Evolutionary conservation across 2,888 invertebrate species (phyloP).

Genomic region (Acrobasis suavella): DNA sequence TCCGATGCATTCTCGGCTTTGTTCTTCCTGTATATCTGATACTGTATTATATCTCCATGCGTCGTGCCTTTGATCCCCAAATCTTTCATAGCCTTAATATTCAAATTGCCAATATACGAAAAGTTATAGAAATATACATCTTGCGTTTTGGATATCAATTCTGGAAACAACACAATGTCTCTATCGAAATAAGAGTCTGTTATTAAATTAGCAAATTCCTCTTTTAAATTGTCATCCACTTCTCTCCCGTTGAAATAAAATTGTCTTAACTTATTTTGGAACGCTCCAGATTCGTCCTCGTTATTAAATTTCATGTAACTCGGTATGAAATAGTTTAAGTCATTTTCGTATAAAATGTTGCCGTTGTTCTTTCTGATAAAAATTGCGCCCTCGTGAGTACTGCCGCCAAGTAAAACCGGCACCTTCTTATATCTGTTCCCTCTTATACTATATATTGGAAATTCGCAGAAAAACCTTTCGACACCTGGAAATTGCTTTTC

Average conservation of each 20-base stretch:
- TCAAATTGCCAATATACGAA: conserved; percentile 58
- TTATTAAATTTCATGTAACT: conserved; percentile 42
- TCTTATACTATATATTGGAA: conserved; percentile 47
- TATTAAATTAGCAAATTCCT: conserved; percentile 51
- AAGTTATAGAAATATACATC: conserved; percentile 56
- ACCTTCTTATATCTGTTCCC: conserved; percentile 51
- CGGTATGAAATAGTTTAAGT: conserved; percentile 59
- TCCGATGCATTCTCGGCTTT: conserved; percentile 49
- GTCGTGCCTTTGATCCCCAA: conserved; percentile 58
- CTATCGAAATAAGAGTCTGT: conserved; percentile 58
- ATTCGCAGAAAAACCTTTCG: conserved; percentile 54
- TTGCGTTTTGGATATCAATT: conserved; percentile 44
- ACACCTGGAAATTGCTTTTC: conserved; percentile 58
- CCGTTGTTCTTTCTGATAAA: conserved; percentile 54
- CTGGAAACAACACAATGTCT: conserved; percentile 50
- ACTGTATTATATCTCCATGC: conserved; percentile 68
- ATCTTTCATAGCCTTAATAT: conserved; percentile 56
- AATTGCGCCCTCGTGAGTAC: conserved; percentile 59
- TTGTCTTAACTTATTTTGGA: conserved; percentile 42
- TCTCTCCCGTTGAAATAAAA: conserved; percentile 55
- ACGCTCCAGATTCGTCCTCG: conserved; percentile 37
- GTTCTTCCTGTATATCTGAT: conserved; percentile 60
- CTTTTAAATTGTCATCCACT: conserved; percentile 38
- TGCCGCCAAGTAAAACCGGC: conserved; percentile 50
- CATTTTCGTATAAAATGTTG: conserved; percentile 47